Percentiles rank a stretch among this genome's conserved stretches.
These are phyloP conservation scores for Elegia similella DNA, from an alignment of 2,888 invertebrate genomes.

Conservation along the genomic window DNA sequence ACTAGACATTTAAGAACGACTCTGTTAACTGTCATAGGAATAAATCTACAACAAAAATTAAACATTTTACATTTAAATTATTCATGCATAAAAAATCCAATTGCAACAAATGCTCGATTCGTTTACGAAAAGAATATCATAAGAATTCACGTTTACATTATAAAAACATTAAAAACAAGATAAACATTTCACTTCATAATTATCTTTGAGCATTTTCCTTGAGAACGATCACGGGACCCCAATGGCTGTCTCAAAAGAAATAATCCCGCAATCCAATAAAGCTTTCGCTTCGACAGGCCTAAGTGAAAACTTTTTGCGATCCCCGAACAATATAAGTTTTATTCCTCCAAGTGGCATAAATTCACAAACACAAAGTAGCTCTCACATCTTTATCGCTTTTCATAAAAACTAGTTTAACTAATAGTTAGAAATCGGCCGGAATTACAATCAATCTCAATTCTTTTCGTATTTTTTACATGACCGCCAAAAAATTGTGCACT, in stretches of 20 bases:
- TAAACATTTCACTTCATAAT: constrained; percentile 30
- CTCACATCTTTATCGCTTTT: constrained; percentile 65
- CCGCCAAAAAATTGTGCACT: too few species aligned
- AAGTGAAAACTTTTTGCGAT: constrained; percentile 77
- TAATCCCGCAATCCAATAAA: constrained; percentile 75
- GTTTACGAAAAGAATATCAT: not conserved
- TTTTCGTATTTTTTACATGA: too few species aligned
- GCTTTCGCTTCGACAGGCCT: constrained; percentile 72
- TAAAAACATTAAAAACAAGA: not conserved
- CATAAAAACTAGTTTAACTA: constrained; percentile 12
- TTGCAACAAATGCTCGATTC: not conserved
- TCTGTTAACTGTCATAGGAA: too few species aligned
- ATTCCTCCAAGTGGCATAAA: constrained; percentile 78
- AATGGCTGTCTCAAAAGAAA: constrained; percentile 59
- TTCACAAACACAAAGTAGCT: constrained; percentile 79
- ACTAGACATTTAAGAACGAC: too few species aligned
- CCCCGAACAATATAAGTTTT: constrained; percentile 79
- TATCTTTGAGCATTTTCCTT: constrained; percentile 52
- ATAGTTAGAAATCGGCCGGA: not conserved
- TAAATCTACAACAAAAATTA: too few species aligned
- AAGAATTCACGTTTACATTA: not conserved
- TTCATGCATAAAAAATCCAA: too few species aligned
- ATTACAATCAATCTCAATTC: too few species aligned
- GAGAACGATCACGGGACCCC: constrained; percentile 41
- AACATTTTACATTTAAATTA: too few species aligned